Percentiles rank a stretch among this genome's conserved stretches.
Conservation (phyloP, 2,113 vertebrate species). For the Callocephalon fimbriatum region DNA sequence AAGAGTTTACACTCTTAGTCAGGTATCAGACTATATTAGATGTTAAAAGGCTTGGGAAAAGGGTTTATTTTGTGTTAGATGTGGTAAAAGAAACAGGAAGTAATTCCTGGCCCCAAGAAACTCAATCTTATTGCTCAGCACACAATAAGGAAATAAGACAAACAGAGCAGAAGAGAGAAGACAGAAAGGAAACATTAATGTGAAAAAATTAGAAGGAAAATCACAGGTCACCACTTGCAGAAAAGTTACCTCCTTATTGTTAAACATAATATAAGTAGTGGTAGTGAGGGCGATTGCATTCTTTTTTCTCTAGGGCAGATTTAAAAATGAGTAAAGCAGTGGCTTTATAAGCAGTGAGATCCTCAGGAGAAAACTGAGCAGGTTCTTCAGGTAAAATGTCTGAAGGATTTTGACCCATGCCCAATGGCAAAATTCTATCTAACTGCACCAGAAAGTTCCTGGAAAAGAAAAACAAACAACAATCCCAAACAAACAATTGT, state of each 20-base stretch:
- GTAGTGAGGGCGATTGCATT: neutral
- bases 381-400: neutral
- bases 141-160: neutral
- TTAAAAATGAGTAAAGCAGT: neutral
- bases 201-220: neutral
- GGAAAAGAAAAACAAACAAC: neutral
- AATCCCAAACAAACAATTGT: neutral
- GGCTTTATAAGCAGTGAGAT: neutral
- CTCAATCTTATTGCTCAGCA: neutral
- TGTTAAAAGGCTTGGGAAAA: neutral
- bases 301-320: neutral
- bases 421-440: neutral
- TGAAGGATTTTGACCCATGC: neutral
- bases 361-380: neutral
- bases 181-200: neutral
- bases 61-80: neutral
- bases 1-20: neutral
- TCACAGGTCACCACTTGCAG: neutral
- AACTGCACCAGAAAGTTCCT: fast-evolving
- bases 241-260: neutral
- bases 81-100: neutral
- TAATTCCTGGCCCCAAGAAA: neutral
- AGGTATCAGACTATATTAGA: neutral
- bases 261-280: neutral
- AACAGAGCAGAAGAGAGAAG: neutral